A percentile compares a stretch with the other conserved stretches of the same genome.
phyloP scores from a whole-genome alignment of 2,113 vertebrate genomes.

The Nibea coibor region DNA sequence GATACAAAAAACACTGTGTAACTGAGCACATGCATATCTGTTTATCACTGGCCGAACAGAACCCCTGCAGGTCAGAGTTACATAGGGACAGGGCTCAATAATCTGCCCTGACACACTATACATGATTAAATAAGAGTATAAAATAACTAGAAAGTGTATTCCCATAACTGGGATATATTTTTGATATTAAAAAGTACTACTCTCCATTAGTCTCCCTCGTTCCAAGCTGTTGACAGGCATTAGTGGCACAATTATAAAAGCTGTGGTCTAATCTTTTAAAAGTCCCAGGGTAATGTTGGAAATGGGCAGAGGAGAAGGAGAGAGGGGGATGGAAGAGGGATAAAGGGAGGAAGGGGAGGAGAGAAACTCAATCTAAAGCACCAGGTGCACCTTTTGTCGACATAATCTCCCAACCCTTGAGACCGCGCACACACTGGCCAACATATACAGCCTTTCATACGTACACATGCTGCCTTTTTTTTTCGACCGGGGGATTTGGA shows the following conservation, averaged over 20 bases:
- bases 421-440: conserved; percentile 74
- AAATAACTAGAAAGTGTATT: conserved; percentile 36
- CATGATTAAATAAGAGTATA: conserved; percentile 32
- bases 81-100: conserved; percentile 37
- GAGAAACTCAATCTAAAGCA: conserved; percentile 84
- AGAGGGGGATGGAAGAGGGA: conserved; percentile 74
- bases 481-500: conserved; percentile 60
- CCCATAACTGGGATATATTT: conserved; percentile 37
- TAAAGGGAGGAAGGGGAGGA: conserved; percentile 76
- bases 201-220: conserved; percentile 59
- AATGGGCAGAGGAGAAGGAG: conserved; percentile 69
- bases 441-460: conserved; percentile 75
- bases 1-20: conserved; percentile 7
- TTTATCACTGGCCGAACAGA: conserved; percentile 33
- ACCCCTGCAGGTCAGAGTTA: conserved; percentile 49
- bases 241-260: conserved; percentile 74
- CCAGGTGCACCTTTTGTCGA: conserved; percentile 85
- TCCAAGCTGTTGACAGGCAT: conserved; percentile 67
- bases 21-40: conserved; percentile 32
- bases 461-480: conserved; percentile 64
- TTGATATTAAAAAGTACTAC: conserved; percentile 40
- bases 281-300: conserved; percentile 79
- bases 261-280: conserved; percentile 81
- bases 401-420: conserved; percentile 83
- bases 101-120: conserved; percentile 47